These are phyloP conservation scores for Agrilus biguttatus DNA, from an alignment of 2,888 invertebrate genomes.

Conservation along the genomic window DNA sequence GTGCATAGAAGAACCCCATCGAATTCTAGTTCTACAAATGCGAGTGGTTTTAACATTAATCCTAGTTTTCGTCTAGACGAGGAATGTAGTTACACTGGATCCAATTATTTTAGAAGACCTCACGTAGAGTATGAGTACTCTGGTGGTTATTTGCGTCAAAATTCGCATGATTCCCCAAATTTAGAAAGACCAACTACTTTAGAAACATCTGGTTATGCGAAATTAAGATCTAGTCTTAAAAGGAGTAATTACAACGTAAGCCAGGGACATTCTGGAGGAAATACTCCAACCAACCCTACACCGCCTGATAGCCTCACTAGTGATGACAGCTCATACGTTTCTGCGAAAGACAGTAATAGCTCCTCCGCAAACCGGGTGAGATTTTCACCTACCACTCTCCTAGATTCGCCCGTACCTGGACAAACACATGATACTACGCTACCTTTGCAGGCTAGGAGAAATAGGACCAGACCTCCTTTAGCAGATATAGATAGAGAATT, in stretches of 20 bases:
- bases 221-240: conserved; percentile 66
- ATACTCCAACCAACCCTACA: conserved; percentile 69
- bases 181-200: conserved; percentile 47
- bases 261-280: conserved; percentile 42
- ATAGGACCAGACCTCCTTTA: conserved; percentile 34
- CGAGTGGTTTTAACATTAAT: conserved; percentile 43
- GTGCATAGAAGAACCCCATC: conserved; percentile 66
- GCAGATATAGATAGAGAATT: conserved; percentile 41
- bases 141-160: conserved; percentile 28
- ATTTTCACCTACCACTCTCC: conserved; percentile 61
- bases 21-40: conserved; percentile 40
- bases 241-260: conserved; percentile 42
- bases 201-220: conserved; percentile 47
- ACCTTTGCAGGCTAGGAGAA: conserved; percentile 36
- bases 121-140: conserved; percentile 25
- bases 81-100: conserved; percentile 35
- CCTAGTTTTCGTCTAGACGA: conserved; percentile 48
- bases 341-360: conserved; percentile 61
- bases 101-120: conserved; percentile 32
- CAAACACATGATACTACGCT: conserved; percentile 39
- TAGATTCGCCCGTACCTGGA: conserved; percentile 42
- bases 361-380: conserved; percentile 60
- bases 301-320: conserved; percentile 75
- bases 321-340: conserved; percentile 79
- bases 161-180: conserved; percentile 33